phyloP scores from a whole-genome alignment of 2,888 invertebrate species.

The Sycophila texana region DNA sequence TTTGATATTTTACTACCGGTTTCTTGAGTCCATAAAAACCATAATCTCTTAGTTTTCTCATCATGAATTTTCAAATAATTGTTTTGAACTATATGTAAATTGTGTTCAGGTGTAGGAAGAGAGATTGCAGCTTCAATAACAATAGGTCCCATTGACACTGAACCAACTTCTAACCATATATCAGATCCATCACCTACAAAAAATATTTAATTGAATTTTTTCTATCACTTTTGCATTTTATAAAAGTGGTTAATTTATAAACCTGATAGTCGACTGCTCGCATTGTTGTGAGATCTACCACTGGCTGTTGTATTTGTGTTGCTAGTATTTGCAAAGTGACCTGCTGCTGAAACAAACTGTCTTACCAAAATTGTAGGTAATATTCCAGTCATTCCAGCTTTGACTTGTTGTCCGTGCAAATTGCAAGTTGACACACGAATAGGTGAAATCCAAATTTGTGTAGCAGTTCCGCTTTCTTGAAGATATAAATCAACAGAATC shows the following conservation, averaged over 20 bases:
- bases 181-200: constrained; percentile 77
- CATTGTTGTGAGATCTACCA: constrained; percentile 79
- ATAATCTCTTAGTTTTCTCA: constrained; percentile 88
- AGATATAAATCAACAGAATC: constrained; percentile 94
- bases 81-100: constrained; percentile 87
- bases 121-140: constrained; percentile 93
- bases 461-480: constrained; percentile 91
- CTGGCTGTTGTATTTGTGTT: constrained; percentile 83
- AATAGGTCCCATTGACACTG: constrained; percentile 91
- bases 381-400: constrained; percentile 91
- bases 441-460: constrained; percentile 93
- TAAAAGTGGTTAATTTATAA: constrained; percentile 8
- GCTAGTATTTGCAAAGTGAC: constrained; percentile 77
- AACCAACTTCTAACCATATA: constrained; percentile 95
- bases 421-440: constrained; percentile 93
- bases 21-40: constrained; percentile 94
- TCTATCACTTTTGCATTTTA: background rate
- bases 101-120: constrained; percentile 85
- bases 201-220: constrained; percentile 35
- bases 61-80: constrained; percentile 90
- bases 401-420: constrained; percentile 94
- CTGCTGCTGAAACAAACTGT: constrained; percentile 81
- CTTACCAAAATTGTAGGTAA: constrained; percentile 84
- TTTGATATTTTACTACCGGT: constrained; percentile 80
- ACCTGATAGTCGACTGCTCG: constrained; percentile 75